Conservation (phyloP, 2,113 vertebrate species). For the Ibidorhyncha struthersii region DNA sequence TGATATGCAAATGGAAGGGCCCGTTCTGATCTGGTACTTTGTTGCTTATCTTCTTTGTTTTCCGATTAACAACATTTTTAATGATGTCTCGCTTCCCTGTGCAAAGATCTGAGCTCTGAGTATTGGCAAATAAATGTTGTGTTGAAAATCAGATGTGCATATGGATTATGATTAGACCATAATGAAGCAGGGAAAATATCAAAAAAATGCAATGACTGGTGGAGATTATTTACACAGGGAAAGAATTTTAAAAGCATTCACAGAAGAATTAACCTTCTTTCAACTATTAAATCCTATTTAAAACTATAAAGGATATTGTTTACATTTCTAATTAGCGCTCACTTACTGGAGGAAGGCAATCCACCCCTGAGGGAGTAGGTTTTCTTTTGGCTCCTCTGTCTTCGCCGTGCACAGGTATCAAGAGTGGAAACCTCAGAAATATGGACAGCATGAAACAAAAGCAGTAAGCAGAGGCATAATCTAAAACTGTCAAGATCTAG, state of each 20-base stretch:
- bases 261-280: neutral
- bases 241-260: neutral
- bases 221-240: neutral
- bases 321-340: neutral
- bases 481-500: neutral
- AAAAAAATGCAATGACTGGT: neutral
- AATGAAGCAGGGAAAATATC: neutral
- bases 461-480: neutral
- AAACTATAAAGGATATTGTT: neutral
- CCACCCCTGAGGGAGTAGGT: neutral
- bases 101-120: neutral
- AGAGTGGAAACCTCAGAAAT: neutral
- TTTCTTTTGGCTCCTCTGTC: neutral
- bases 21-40: neutral
- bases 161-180: neutral
- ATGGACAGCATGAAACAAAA: neutral
- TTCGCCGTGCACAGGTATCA: neutral
- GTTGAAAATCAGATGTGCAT: neutral
- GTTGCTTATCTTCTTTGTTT: neutral
- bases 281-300: neutral
- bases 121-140: neutral
- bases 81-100: neutral
- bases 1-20: rapidly evolving
- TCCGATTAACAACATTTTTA: neutral
- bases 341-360: neutral